Evolutionary conservation across 92 coral and sea anemone genomes (phyloP).

Genomic region (Heliopora coerulea): DNA sequence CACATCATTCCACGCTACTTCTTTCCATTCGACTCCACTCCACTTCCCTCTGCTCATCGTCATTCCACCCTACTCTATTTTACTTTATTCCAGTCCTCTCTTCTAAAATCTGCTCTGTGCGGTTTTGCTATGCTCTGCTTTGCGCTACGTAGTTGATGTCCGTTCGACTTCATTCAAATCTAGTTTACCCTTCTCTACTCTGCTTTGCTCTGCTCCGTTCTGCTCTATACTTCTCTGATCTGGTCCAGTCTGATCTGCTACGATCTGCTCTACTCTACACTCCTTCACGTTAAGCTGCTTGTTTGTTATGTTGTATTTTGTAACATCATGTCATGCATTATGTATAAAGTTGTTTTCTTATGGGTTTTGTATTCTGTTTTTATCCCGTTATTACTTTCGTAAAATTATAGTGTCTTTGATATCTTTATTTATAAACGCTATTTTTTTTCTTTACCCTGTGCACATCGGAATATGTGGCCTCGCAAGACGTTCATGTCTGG

Average conservation of each 20-base stretch:
- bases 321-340: no score
- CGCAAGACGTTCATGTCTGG: no score
- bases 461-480: no score
- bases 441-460: no score
- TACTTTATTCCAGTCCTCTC: constrained; percentile 9
- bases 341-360: no score
- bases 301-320: no score
- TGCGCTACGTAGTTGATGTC: background rate
- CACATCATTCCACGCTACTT: constrained; percentile 1
- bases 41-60: constrained; percentile 19
- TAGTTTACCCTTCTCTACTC: constrained; percentile 17
- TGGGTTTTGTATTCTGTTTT: no score
- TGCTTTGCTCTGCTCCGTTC: background rate
- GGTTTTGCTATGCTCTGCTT: background rate
- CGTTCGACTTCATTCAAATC: background rate
- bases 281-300: background rate
- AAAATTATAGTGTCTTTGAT: no score
- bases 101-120: background rate
- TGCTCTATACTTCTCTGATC: constrained; percentile 15
- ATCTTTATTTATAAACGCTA: no score
- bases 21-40: constrained; percentile 11
- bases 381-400: no score
- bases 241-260: background rate
- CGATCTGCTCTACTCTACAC: constrained; percentile 14
- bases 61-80: constrained; percentile 16